These are phyloP conservation scores for Forficula auricularia DNA, from an alignment of 1,140 invertebrate species.

Conservation along the genomic window DNA sequence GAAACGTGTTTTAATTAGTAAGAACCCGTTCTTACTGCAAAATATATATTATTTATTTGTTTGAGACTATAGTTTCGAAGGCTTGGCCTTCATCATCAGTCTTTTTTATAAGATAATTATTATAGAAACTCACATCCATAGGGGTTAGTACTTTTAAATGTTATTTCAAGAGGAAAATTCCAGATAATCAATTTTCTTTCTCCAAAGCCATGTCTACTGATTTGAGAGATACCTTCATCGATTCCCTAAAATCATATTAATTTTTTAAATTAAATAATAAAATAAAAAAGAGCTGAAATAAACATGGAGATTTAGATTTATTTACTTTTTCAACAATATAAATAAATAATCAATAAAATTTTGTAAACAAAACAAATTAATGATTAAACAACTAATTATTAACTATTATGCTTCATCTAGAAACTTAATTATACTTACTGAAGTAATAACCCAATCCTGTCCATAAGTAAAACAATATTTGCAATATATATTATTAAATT, in stretches of 20 bases:
- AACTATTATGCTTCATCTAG: too few species aligned
- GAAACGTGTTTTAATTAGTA: too few species aligned
- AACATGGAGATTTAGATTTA: too few species aligned
- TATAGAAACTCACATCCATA: constrained; percentile 60
- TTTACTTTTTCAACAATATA: too few species aligned
- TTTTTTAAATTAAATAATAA: constrained; percentile 1
- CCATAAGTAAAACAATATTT: constrained; percentile 53
- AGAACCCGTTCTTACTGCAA: too few species aligned
- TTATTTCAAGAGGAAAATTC: constrained; percentile 61
- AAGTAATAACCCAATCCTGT: constrained; percentile 49
- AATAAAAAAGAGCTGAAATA: too few species aligned
- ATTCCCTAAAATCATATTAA: constrained; percentile 36
- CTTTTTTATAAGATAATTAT: too few species aligned
- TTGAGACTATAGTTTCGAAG: too few species aligned
- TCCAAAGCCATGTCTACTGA: constrained; percentile 43
- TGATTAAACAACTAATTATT: background rate
- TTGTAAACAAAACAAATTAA: background rate
- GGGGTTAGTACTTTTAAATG: constrained; percentile 61
- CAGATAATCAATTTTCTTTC: constrained; percentile 42
- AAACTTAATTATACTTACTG: constrained; percentile 36
- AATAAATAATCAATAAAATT: too few species aligned
- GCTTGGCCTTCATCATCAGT: too few species aligned
- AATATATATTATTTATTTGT: too few species aligned
- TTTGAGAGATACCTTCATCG: constrained; percentile 58
- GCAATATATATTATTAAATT: constrained; percentile 52